Conservation (phyloP, 2,113 vertebrate species). For the Butorides virescens region DNA sequence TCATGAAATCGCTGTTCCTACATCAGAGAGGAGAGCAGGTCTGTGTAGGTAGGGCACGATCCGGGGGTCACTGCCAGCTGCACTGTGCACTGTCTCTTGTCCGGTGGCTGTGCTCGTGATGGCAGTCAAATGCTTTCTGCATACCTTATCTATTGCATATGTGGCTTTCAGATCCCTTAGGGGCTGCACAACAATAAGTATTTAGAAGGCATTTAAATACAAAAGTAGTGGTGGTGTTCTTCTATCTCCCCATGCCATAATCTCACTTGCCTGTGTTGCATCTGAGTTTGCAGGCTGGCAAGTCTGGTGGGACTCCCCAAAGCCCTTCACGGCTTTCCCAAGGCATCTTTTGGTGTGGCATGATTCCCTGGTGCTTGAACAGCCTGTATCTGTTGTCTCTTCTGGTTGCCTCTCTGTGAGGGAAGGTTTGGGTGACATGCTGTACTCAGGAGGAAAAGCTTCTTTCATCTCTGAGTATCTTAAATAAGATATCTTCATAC, state of each 20-base stretch:
- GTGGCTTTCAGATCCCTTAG: neutral
- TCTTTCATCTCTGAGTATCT: neutral
- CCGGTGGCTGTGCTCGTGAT: neutral
- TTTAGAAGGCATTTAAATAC: neutral
- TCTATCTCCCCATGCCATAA: accelerated
- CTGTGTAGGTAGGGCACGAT: accelerated
- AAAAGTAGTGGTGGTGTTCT: neutral
- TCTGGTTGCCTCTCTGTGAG: neutral
- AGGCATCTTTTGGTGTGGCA: neutral
- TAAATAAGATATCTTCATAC: neutral
- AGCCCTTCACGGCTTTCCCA: neutral
- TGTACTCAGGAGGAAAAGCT: neutral
- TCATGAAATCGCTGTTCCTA: neutral
- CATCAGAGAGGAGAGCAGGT: neutral
- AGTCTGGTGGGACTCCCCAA: neutral
- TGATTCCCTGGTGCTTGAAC: neutral
- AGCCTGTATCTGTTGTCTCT: neutral
- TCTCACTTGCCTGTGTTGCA: neutral
- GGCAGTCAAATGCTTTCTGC: neutral
- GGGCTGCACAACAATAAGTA: neutral
- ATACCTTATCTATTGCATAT: neutral
- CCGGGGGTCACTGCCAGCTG: accelerated
- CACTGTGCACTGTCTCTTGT: neutral
- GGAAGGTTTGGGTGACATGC: neutral
- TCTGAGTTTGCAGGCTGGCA: neutral